Base-by-base conservation (phyloP, 2,888 invertebrate species). In the Balanococcus diminutus region DNA sequence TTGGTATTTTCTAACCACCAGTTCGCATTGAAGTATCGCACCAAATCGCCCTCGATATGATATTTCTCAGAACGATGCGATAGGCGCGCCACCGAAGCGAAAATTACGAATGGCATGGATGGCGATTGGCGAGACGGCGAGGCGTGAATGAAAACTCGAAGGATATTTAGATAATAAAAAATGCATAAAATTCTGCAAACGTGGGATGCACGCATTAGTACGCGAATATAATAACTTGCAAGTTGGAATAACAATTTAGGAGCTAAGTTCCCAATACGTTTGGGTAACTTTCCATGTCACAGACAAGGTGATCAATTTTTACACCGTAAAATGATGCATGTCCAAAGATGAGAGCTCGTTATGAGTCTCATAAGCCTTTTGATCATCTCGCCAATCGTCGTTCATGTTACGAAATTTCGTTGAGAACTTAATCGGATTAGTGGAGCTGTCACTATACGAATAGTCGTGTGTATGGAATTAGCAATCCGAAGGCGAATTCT, bases 111-210 rank as follows among this genome's bases (percentile, higher is more conserved):
- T 16, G 42, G 42, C 16, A 5, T 2, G 14, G 42, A 16, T 2
- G 14, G 42, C 0, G 42, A 19, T 19, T 0, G 6, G 19, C 51
- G 19, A 51, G 19, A 19, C 51, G 19, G 3, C n/a, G 5, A 51
- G 2, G 28, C 36, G 75, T 19, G n/a, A 75, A 19, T n/a, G 75
- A 75, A 75, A 75, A 75, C 32, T 32, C 28, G 75, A 75, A 75
- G 75, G 75, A 75, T 75, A 75, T 75, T 75, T 75, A 19, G 75
- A 32, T 75, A 75, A 75, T 75, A 75, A 75, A 75, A 75, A 75
- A 36, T 75, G 75, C 75, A 75, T 75, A 32, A 75, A 75, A 75
- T 32, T 75, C 75, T 19, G 6, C n/a, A 75, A 67, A 67, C 25
- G 28, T 67, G 61, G 61, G 61, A 67, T 67, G 61, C 61, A 28